Percentiles rank a stretch among this genome's conserved stretches.
Evolutionary conservation across 1,140 invertebrate genomes (phyloP).

Genomic region (Charaxes varanes): DNA sequence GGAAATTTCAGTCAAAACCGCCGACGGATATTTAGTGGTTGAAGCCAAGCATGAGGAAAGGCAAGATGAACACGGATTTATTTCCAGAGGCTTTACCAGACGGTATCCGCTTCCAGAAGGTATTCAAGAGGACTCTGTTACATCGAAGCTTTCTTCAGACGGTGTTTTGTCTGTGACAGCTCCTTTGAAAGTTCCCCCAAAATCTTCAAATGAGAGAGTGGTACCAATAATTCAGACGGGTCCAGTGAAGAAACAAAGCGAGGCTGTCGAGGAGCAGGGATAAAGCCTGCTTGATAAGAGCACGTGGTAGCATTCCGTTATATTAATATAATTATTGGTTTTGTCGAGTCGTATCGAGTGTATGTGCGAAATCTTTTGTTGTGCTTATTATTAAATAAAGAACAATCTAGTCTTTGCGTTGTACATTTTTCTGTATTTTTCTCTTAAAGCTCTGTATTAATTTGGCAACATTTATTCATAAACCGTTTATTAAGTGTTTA

Average conservation of each 20-base stretch:
- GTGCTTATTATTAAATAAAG: too few relatives aligned
- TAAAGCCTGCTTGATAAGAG: too few relatives aligned
- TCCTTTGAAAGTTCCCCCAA: constrained; percentile 75
- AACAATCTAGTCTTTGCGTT: too few relatives aligned
- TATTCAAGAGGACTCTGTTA: constrained; percentile 78
- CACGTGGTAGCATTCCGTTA: too few relatives aligned
- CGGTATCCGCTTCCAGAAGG: constrained; percentile 82
- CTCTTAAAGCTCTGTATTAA: too few relatives aligned
- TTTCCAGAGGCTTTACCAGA: constrained; percentile 82
- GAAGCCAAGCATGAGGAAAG: constrained; percentile 85
- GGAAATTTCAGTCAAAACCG: constrained; percentile 88
- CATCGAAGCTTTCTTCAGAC: constrained; percentile 82
- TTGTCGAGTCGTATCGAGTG: too few relatives aligned
- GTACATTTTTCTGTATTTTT: too few relatives aligned
- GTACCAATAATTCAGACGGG: constrained; percentile 79
- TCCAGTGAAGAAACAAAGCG: constrained; percentile 59
- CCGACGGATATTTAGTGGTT: constrained; percentile 79
- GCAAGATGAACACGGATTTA: constrained; percentile 81
- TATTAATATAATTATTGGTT: too few relatives aligned
- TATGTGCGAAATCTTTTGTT: too few relatives aligned
- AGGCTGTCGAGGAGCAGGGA: too few relatives aligned
- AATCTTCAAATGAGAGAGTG: constrained; percentile 70
- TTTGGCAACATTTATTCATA: too few relatives aligned
- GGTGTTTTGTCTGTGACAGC: constrained; percentile 81
- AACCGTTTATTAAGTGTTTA: too few relatives aligned